Base-by-base conservation (phyloP, 2,113 vertebrate genomes). In the Lasiurus cinereus region DNA sequence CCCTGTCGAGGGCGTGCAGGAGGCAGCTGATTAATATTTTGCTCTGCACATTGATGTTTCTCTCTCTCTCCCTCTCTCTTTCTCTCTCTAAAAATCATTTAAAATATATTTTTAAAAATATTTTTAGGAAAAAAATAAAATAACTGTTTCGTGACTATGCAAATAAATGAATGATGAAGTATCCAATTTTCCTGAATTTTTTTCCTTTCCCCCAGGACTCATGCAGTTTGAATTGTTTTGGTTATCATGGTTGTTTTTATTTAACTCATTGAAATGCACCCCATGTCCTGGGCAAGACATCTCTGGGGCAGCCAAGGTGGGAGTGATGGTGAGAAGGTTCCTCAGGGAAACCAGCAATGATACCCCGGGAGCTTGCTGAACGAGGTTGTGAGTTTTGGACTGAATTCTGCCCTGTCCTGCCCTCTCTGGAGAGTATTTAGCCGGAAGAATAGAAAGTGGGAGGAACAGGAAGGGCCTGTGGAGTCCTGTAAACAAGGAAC, bases 251-350 rank as follows among this genome's bases (percentile, higher is more conserved):
- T 72, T 78, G 43, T 90, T 95, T 88, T 93, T 54, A 66, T 78
- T 62, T 33, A 90, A 94, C 46, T 85, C 78, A 66, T 88, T 82
- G 62, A 90, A 84, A 95, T 31, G 54, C 9, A 31, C 50, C 16
- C 12, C 0, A 3, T 29, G 36, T 88, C 72, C 76, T 43, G 10
- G 62, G 83, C 56, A 73, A 19, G 52, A 52, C 21, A 4, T 22
- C 69, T 87, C 66, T 33, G 21, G 46, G 80, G 50, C 84, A 79
- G 50, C 54, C 8, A 0, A 1, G 56, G 54, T 59, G 22, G 59
- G 8, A 29, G 48, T 1, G 1, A 22, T 13, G 18, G 14, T 19
- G 59, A 92, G 76, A 83, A 31, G n/a, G 46, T 29, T 66, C 73
- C 78, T 67, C 76, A 27, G 54, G 48, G 67, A 48, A 69, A 22